A percentile compares a stretch with the other conserved stretches of the same genome.
These are phyloP conservation scores for Narcine bancroftii DNA, from an alignment of 2,113 vertebrate species.

Conservation along the genomic window DNA sequence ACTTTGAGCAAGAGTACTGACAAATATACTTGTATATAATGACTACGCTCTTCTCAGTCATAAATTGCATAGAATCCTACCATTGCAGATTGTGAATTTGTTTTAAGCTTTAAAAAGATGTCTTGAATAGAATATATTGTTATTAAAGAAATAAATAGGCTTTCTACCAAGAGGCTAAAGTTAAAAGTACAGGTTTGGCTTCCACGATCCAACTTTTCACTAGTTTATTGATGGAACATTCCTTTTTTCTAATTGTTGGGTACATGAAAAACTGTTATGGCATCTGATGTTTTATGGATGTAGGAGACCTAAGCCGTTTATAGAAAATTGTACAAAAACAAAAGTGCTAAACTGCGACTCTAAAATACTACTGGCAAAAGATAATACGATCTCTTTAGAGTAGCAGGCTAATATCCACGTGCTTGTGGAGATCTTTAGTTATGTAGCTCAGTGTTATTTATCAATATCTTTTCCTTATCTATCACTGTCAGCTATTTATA, in stretches of 20 bases:
- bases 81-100: neutral
- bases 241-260: neutral
- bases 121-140: neutral
- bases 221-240: neutral
- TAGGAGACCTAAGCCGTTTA: neutral
- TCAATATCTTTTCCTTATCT: neutral
- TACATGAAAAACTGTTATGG: neutral
- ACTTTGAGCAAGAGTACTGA: neutral
- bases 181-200: neutral
- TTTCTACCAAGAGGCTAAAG: neutral
- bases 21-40: neutral
- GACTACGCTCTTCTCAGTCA: neutral
- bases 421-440: neutral
- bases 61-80: neutral
- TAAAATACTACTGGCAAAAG: neutral
- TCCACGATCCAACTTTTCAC: neutral
- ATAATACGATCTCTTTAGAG: neutral
- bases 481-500: neutral
- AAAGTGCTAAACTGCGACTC: neutral
- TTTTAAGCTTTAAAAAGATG: neutral
- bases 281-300: neutral
- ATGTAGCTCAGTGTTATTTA: neutral
- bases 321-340: neutral
- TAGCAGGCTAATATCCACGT: neutral
- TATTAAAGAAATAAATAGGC: neutral